Evolutionary conservation across 2,888 invertebrate genomes (phyloP), one percentile per base, ranked within the genome.

Genomic region (Geophilus truncorum): DNA sequence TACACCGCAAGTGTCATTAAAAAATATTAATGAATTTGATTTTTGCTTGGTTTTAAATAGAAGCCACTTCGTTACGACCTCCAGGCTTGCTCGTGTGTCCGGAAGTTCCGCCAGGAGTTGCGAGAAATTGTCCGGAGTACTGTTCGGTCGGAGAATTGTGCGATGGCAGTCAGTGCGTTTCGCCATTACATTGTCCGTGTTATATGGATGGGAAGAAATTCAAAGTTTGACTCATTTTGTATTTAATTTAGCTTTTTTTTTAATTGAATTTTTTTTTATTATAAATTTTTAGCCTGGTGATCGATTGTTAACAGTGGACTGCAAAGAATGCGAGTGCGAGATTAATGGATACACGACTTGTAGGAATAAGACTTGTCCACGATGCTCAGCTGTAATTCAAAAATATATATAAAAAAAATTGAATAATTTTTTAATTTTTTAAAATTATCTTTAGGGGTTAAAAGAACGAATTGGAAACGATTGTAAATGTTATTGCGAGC

Each of bases 271-370:
- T 23, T 76, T 32, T 76, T 76, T n/a, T 25, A 32, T 6, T 75
- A 12, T 78, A 75, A 78, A 45, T 75, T 79, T 62, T 23, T 40
- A 84, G 83, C 81, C 83, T 18, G 82, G 83, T 30, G 84, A 85
- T 40, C 83, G 85, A 70, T 81, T 91, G 86, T 90, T 92, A 83
- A 92, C 91, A 62, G 90, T 91, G 10, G 90, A 92, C 83, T 96
- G 96, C 85, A 90, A 92, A 82, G 91, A 93, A 83, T 96, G 96
- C 85, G 89, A 92, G 70, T 96, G 96, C 85, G 90, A 92, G 83
- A 85, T 94, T 45, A 92, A 93, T 28, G 95, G 95, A 12, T 88
- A 90, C 30, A 87, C 92, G 0, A 89, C 90, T 83, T 96, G 96
- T 85, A 89, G 89, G 62, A 91, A 91, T 1, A 92, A 92, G 84